These are phyloP conservation scores for Ia io DNA, from an alignment of 2,113 vertebrate species.

Conservation along the genomic window DNA sequence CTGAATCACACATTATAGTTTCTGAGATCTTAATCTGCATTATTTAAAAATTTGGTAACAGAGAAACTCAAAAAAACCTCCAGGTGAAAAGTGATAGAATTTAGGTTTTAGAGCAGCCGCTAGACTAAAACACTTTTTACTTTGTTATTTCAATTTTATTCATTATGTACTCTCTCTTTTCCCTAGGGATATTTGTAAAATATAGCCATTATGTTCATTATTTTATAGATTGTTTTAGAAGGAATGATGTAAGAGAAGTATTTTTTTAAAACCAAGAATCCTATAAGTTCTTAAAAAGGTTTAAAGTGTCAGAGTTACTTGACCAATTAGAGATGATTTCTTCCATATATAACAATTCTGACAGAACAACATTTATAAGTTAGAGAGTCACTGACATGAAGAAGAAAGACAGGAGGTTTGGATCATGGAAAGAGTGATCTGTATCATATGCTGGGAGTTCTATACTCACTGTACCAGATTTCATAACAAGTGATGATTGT, in stretches of 20 bases:
- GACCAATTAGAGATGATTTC: background rate
- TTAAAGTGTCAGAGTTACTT: background rate
- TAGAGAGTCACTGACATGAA: background rate
- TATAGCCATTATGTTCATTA: background rate
- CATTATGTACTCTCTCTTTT: background rate
- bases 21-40: background rate
- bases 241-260: background rate
- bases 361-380: background rate
- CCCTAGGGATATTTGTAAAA: background rate
- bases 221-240: background rate
- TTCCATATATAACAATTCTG: background rate
- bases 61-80: background rate
- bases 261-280: background rate
- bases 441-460: background rate
- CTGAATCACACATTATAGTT: background rate
- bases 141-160: background rate
- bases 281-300: background rate
- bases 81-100: background rate
- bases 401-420: background rate
- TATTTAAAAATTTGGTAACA: background rate
- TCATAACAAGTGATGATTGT: background rate
- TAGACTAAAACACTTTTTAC: background rate
- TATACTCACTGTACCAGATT: background rate
- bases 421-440: background rate
- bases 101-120: background rate